A percentile compares a stretch with the other conserved stretches of the same genome.
Evolutionary conservation across 2,888 invertebrate genomes (phyloP).

Genomic region (Endomychus coccineus): DNA sequence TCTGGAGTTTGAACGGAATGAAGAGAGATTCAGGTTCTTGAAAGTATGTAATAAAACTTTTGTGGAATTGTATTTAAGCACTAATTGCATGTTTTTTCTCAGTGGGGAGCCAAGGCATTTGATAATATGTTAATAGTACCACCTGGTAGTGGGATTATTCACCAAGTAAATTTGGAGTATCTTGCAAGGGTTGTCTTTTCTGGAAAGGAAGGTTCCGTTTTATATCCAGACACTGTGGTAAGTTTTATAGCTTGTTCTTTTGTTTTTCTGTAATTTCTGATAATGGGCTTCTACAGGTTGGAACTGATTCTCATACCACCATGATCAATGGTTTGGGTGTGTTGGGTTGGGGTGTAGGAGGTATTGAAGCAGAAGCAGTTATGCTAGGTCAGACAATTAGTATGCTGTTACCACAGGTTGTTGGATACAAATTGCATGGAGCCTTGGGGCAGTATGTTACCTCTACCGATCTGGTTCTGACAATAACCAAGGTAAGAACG

Average conservation of each 20-base stretch:
- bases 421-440: slow-evolving; percentile 87
- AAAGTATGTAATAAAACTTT: slow-evolving; percentile 59
- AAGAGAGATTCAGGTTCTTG: slow-evolving; percentile 90
- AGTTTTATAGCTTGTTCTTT: slow-evolving; percentile 17
- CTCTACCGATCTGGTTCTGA: slow-evolving; percentile 94
- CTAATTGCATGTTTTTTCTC: slow-evolving; percentile 8
- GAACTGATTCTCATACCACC: slow-evolving; percentile 97
- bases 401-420: slow-evolving; percentile 92
- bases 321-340: slow-evolving; percentile 98
- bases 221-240: slow-evolving; percentile 70
- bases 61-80: slow-evolving; percentile 4
- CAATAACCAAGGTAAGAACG: slow-evolving; percentile 85
- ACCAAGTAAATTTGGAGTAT: slow-evolving; percentile 97
- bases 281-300: slow-evolving; percentile 52
- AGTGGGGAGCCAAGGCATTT: slow-evolving; percentile 92
- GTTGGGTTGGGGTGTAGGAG: slow-evolving; percentile 93
- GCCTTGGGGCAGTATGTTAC: slow-evolving; percentile 75
- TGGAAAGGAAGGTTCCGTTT: slow-evolving; percentile 47
- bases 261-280: not conserved
- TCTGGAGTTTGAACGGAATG: slow-evolving; percentile 90
- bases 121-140: slow-evolving; percentile 96
- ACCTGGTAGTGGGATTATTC: slow-evolving; percentile 96
- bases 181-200: slow-evolving; percentile 85
- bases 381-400: slow-evolving; percentile 97
- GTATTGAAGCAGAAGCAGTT: slow-evolving; percentile 97